Evolutionary conservation across 2,113 vertebrate genomes (phyloP), one percentile per base, ranked within the genome.

Genomic region (Cebidichthys violaceus): DNA sequence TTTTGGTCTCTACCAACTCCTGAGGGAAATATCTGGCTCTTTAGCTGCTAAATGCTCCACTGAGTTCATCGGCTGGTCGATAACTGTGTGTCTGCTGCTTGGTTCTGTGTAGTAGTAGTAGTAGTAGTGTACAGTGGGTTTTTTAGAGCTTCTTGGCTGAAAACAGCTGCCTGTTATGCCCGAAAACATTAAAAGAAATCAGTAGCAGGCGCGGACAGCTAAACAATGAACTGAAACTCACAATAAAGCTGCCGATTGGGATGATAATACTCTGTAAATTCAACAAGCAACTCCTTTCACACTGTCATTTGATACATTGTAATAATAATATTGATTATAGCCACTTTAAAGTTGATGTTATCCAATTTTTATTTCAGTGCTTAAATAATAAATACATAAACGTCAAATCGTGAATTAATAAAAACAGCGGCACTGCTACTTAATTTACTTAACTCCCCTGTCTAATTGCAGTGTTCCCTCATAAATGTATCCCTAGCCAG

Each of bases 341-440:
- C 4, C 41, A 29, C 15, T 67, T 41, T 24, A 9, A 39, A 24
- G 14, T 41, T 14, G 22, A 66, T 45, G 18, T 68, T 29, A 1
- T 15, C 14, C 45, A 29, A 29, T 69, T 75, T 50, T 47, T 65
- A 45, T 77, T 70, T 50, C 18, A 70, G 1, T 22, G 65, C 27
- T 39, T 15, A 57, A 57, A 13, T 20, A 41, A 64, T 77, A 33
- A 72, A 68, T 37, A 67, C 10, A 73, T 59, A 27, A 80, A 57
- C 73, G 64, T 17, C 14, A 65, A 6, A 27, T 29, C 0, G 13
- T 59, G 52, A 73, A 72, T 27, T 14, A 57, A 27, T 27, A 27
- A 65, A 80, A 24, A 54, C 43, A 29, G 24, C 17, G 69, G 27
- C 24, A 75, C 24, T 45, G n/a, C 27, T 79, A 33, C 33, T n/a